A percentile compares a stretch with the other conserved stretches of the same genome.
Conservation (phyloP, 2,888 invertebrate genomes). For the Matsumyia berberina region DNA sequence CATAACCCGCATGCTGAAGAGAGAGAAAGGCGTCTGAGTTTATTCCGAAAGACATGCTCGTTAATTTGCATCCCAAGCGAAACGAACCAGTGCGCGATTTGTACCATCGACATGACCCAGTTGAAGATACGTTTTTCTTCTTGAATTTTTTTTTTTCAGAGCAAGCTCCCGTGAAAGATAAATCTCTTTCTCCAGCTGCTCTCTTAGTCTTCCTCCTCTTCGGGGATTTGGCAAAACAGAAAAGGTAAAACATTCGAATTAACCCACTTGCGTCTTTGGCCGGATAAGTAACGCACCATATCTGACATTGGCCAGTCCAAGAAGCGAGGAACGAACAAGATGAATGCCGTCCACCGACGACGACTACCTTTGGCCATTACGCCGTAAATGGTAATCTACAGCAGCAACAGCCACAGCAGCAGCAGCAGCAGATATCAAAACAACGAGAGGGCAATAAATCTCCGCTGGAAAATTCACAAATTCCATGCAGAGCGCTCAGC, state of each 20-base stretch:
- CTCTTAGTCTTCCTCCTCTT: slow-evolving; percentile 21
- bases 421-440: slow-evolving; percentile 43
- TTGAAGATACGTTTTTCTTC: slow-evolving; percentile 68
- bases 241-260: slow-evolving; percentile 70
- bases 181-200: slow-evolving; percentile 63
- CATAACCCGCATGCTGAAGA: slow-evolving; percentile 38
- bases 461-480: slow-evolving; percentile 67
- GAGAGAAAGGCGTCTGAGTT: slow-evolving; percentile 67
- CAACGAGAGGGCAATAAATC: slow-evolving; percentile 71
- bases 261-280: slow-evolving; percentile 71
- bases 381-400: slow-evolving; percentile 72
- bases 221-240: slow-evolving; percentile 4
- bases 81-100: slow-evolving; percentile 51
- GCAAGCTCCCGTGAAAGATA: slow-evolving; percentile 60
- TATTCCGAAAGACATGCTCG: slow-evolving; percentile 65
- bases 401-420: slow-evolving; percentile 37
- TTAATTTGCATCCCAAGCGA: slow-evolving; percentile 73
- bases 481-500: slow-evolving; percentile 57
- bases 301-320: slow-evolving; percentile 70
- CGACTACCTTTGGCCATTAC: slow-evolving; percentile 69
- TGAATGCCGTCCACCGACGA: slow-evolving; percentile 70
- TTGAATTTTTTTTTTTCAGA: neutral
- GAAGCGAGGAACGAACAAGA: slow-evolving; percentile 48
- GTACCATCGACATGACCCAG: slow-evolving; percentile 74
- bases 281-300: slow-evolving; percentile 75